phyloP scores from a whole-genome alignment of 2,797 vertebrate genomes.

The Remorina albescens region DNA sequence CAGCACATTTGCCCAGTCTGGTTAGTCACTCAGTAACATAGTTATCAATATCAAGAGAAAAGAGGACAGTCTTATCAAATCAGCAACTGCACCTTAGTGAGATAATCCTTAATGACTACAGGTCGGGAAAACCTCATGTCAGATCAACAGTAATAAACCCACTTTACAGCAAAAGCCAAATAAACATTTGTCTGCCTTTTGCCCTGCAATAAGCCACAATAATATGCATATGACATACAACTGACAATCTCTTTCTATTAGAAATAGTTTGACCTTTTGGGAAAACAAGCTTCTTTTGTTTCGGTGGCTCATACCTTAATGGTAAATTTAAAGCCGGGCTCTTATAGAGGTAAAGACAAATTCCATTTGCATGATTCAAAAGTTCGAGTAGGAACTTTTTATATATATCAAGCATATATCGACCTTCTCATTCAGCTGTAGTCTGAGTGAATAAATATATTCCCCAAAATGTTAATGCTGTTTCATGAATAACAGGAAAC shows the following conservation, averaged over 20 bases:
- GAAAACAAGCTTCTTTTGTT: not conserved
- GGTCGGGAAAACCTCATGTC: conserved; percentile 8
- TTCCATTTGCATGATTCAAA: no score
- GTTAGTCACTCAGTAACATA: conserved; percentile 76
- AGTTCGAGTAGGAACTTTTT: not conserved
- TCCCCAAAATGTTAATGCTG: not conserved
- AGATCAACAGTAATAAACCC: not conserved
- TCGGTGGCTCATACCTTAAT: not conserved
- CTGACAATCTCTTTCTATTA: no score
- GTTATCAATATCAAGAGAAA: conserved; percentile 73
- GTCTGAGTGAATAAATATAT: not conserved
- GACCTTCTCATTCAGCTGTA: not conserved
- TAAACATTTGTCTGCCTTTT: conserved; percentile 19
- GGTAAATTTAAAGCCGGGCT: not conserved
- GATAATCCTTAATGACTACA: conserved; percentile 43
- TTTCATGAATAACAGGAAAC: not conserved
- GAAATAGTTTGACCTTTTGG: not conserved
- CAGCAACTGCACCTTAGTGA: conserved; percentile 48
- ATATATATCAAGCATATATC: not conserved
- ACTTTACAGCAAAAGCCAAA: conserved; percentile 10
- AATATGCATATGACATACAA: no score
- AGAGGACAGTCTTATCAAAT: conserved; percentile 58
- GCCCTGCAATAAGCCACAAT: not conserved
- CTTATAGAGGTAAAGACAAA: no score
- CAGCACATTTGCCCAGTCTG: conserved; percentile 31